These are phyloP conservation scores for Lordiphosa andalusiaca DNA, from an alignment of 2,888 invertebrate genomes.

Conservation along the genomic window DNA sequence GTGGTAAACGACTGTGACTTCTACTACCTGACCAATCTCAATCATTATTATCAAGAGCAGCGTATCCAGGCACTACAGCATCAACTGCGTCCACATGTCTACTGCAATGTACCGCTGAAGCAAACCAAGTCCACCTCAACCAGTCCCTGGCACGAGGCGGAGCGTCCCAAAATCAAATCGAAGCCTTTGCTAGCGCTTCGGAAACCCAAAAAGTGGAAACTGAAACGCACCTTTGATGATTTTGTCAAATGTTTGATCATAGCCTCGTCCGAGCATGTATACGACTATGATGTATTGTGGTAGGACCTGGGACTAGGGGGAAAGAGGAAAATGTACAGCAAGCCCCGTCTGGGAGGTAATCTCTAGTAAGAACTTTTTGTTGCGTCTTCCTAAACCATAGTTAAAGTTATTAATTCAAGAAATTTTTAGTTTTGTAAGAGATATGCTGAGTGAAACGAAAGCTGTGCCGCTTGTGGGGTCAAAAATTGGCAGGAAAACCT, in stretches of 20 bases:
- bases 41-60: slow-evolving; percentile 72
- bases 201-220: slow-evolving; percentile 74
- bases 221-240: slow-evolving; percentile 60
- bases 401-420: no score
- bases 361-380: neutral
- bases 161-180: slow-evolving; percentile 23
- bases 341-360: neutral
- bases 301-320: slow-evolving; percentile 28
- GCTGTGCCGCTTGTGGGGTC: no score
- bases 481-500: no score
- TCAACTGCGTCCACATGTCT: slow-evolving; percentile 32
- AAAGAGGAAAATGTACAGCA: slow-evolving; percentile 14
- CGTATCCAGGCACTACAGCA: slow-evolving; percentile 39
- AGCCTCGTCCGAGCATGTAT: slow-evolving; percentile 64
- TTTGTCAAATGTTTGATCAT: slow-evolving; percentile 62
- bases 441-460: no score
- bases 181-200: slow-evolving; percentile 54
- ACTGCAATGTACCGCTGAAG: slow-evolving; percentile 48
- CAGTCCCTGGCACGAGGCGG: slow-evolving; percentile 62
- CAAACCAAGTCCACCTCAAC: slow-evolving; percentile 50
- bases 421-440: neutral
- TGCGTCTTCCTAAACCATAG: no score
- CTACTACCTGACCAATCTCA: slow-evolving; percentile 73
- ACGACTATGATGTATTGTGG: slow-evolving; percentile 65
- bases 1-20: slow-evolving; percentile 70